phyloP scores from a whole-genome alignment of 2,888 invertebrate species.

The Rambutsinella grinnellia region DNA sequence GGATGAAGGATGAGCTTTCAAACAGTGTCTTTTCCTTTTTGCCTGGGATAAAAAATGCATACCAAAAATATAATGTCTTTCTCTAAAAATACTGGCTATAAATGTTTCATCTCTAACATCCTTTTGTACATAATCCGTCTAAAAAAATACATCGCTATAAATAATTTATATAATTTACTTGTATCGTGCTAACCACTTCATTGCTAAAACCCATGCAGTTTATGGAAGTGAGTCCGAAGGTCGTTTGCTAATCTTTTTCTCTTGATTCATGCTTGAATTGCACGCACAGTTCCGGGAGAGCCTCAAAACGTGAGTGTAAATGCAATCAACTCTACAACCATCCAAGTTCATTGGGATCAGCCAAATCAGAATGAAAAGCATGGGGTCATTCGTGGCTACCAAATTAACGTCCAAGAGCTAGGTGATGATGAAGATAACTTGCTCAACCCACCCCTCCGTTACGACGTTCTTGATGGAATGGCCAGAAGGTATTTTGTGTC shows the following conservation, averaged over 20 bases:
- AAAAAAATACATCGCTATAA: not conserved
- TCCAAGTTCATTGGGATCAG: slow-evolving; percentile 94
- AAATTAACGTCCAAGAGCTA: slow-evolving; percentile 80
- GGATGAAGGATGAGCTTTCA: too few species aligned
- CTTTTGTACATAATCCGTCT: not conserved
- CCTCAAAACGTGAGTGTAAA: slow-evolving; percentile 92
- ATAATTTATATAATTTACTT: not conserved
- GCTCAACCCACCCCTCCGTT: slow-evolving; percentile 88
- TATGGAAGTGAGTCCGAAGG: not conserved
- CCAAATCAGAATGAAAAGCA: slow-evolving; percentile 92
- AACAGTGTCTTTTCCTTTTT: not conserved
- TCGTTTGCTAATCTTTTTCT: slow-evolving; percentile 17
- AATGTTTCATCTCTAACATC: not conserved
- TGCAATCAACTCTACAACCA: slow-evolving; percentile 94
- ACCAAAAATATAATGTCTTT: not conserved
- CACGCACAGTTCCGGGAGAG: slow-evolving; percentile 92
- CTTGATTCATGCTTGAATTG: slow-evolving; percentile 28
- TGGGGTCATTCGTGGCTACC: slow-evolving; percentile 96
- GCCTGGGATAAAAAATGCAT: not conserved
- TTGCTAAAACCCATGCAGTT: too few species aligned
- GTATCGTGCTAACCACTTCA: not conserved
- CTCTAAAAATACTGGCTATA: not conserved
- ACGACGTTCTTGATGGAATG: slow-evolving; percentile 85
- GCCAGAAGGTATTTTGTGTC: slow-evolving; percentile 78
- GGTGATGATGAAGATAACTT: slow-evolving; percentile 86